A percentile compares a stretch with the other conserved stretches of the same genome.
phyloP scores from a whole-genome alignment of 2,888 invertebrate species.

The Diachrysia chrysitis region DNA sequence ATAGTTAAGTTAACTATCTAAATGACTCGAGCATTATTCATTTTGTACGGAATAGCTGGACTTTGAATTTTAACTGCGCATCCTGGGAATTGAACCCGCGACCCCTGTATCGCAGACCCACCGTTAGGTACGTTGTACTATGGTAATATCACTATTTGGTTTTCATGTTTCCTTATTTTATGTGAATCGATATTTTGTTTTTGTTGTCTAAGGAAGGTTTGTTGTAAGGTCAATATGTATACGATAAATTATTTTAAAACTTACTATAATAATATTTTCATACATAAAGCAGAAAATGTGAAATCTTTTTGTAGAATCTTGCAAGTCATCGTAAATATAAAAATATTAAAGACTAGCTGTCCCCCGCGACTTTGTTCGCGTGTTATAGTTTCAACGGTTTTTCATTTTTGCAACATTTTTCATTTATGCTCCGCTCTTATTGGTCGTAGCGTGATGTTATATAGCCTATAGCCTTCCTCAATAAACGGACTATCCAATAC shows the following conservation, averaged over 20 bases:
- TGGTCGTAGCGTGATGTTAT: too few species aligned
- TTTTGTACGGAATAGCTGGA: conserved; percentile 49
- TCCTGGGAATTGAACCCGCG: conserved; percentile 69
- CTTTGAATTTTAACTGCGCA: conserved; percentile 57
- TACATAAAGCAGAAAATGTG: too few species aligned
- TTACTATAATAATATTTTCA: too few species aligned
- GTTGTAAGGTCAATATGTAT: not conserved
- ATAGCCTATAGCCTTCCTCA: too few species aligned
- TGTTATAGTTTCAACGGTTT: too few species aligned
- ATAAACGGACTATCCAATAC: too few species aligned
- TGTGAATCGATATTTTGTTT: conserved; percentile 30
- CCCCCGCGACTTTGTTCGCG: too few species aligned
- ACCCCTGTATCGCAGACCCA: conserved; percentile 58
- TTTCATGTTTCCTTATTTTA: conserved; percentile 11
- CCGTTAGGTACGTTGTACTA: conserved; percentile 56
- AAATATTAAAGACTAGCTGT: too few species aligned
- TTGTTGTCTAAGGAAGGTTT: conserved; percentile 8
- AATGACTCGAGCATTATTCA: conserved; percentile 49
- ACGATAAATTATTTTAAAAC: not conserved
- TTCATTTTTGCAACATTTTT: too few species aligned
- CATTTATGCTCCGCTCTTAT: too few species aligned
- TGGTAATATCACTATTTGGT: conserved; percentile 51
- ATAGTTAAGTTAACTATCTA: conserved; percentile 51
- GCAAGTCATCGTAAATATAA: too few species aligned
- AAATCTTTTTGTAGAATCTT: too few species aligned